These are phyloP conservation scores for Drosophila flavopinicola DNA, from an alignment of 2,888 invertebrate genomes.

Conservation along the genomic window DNA sequence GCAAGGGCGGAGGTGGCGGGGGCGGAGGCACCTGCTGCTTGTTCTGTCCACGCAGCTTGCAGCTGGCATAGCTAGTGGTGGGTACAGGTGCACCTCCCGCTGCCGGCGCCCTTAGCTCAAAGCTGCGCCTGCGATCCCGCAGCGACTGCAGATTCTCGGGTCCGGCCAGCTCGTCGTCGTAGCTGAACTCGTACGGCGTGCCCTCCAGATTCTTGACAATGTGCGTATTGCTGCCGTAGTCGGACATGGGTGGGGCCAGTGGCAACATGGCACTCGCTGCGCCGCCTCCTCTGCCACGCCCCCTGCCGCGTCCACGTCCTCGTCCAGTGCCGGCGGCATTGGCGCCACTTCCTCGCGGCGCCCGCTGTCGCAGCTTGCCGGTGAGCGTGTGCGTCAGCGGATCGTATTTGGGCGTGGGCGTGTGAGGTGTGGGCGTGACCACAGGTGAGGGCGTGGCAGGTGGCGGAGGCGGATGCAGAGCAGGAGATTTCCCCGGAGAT, in stretches of 20 bases:
- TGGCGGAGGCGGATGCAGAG: background rate
- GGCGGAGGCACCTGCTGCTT: conserved; percentile 45
- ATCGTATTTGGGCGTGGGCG: conserved; percentile 71
- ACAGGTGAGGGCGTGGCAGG: conserved; percentile 14
- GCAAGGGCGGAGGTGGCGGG: conserved; percentile 81
- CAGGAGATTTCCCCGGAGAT: conserved; percentile 89
- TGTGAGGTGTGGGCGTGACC: conserved; percentile 38
- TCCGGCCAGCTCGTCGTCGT: conserved; percentile 92
- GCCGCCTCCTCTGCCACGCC: conserved; percentile 84
- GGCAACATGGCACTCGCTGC: conserved; percentile 73
- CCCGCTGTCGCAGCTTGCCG: conserved; percentile 82
- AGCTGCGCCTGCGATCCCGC: conserved; percentile 91
- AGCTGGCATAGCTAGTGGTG: conserved; percentile 68
- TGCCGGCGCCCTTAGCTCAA: conserved; percentile 86
- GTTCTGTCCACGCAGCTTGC: conserved; percentile 74
- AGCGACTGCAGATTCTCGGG: conserved; percentile 91
- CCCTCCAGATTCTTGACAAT: conserved; percentile 93
- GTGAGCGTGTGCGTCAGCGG: conserved; percentile 79
- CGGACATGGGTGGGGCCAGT: conserved; percentile 79
- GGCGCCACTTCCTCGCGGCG: conserved; percentile 80
- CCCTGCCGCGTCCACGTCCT: conserved; percentile 83
- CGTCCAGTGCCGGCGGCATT: conserved; percentile 12
- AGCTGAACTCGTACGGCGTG: conserved; percentile 93
- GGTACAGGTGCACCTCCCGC: conserved; percentile 15
- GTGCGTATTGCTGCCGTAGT: conserved; percentile 84